Base-by-base conservation (phyloP, 2,888 invertebrate genomes). In the Ennomos quercinarius region DNA sequence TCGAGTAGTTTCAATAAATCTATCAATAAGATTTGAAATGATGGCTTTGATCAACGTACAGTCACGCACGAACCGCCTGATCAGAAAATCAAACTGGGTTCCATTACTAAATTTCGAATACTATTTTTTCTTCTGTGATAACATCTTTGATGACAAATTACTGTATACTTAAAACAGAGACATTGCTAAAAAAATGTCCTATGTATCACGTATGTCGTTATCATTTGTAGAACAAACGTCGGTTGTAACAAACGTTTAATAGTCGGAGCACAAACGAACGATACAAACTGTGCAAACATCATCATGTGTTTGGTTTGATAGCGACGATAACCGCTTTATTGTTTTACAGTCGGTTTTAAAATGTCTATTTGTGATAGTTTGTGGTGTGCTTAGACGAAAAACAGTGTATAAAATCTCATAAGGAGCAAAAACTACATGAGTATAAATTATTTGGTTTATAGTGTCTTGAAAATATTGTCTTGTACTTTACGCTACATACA, bases 261-360 rank as follows among this genome's bases (percentile, higher is more conserved):
- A 83, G 78, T 81, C 88, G 89, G 72, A 61, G 41, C 62, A 65
- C 64, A 60, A 60, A 66, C 64, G 61, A 60, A 66, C 64, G 61
- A 39, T 48, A 40, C 39, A 40, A 66, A 35, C 36, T 40, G 51
- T 48, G 42, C 43, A 51, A 55, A 61, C 43, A 61, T 39, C 58
- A 59, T 44, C 59, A 55, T 50, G 44, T 60, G 51, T 69, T 67
- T 65, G 61, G 55, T 57, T 63, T 67, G 67, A 67, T 66, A 68
- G 51, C 40, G 63, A 27, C 86, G 91, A 91, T 91, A 91, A 91
- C 83, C 73, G 80, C 73, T 80, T 87, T 86, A 91, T 91, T 90
- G 91, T 91, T 91, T 91, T 91, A 91, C 89, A 88, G 87, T 80
- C 66, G 81, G 89, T 77, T 81, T 84, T 86, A 84, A 84, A 86